A percentile compares a stretch with the other conserved stretches of the same genome.
Conservation (phyloP, 2,113 vertebrate genomes). For the Rhabdornis inornatus region DNA sequence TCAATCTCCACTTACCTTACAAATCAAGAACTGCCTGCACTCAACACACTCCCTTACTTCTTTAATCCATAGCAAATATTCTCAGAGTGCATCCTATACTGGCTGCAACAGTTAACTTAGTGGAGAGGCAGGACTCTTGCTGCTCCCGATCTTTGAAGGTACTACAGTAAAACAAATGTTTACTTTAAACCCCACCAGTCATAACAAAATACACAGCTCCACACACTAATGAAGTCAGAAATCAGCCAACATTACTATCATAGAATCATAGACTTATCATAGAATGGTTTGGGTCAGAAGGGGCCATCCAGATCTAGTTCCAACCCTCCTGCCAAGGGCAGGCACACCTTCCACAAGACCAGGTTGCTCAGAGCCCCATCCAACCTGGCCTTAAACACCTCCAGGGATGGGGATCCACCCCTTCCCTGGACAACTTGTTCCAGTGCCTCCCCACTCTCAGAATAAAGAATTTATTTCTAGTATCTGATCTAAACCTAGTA, state of each 20-base stretch:
- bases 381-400: neutral
- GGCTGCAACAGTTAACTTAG: neutral
- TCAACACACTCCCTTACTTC: neutral
- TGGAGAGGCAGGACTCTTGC: neutral
- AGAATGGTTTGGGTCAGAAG: neutral
- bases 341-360: rapidly evolving
- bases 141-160: neutral
- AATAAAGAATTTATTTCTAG: neutral
- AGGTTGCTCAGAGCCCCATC: neutral
- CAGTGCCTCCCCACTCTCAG: neutral
- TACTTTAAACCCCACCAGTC: neutral
- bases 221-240: neutral
- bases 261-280: neutral
- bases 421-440: neutral
- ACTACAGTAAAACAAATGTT: neutral
- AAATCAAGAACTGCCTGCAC: neutral
- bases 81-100: neutral
- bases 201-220: neutral
- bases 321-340: neutral
- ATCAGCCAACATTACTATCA: neutral
- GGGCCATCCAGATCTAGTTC: neutral
- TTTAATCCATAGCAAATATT: slow-evolving; percentile 2
- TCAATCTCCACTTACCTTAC: slow-evolving; percentile 12
- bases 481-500: neutral
- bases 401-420: neutral